Conservation (phyloP, 2,888 invertebrate species). For the Colostygia pectinataria region DNA sequence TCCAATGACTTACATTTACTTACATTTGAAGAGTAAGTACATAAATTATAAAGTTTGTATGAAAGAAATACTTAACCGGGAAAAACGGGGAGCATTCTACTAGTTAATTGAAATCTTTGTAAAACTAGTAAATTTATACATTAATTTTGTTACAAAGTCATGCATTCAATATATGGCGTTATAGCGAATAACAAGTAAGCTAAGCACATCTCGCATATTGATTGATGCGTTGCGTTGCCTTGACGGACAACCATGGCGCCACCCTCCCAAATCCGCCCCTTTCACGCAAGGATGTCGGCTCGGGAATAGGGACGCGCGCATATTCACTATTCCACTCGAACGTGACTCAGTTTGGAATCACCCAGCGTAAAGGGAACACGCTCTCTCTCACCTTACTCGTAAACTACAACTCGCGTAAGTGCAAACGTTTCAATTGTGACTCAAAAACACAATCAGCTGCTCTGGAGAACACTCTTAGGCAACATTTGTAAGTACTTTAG, state of each 20-base stretch:
- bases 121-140: conserved; percentile 2
- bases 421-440: conserved; percentile 45
- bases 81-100: too few relatives aligned
- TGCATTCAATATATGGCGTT: conserved; percentile 34
- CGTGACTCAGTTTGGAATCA: conserved; percentile 63
- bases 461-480: conserved; percentile 67
- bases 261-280: conserved; percentile 76
- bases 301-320: conserved; percentile 81
- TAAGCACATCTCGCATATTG: conserved; percentile 79
- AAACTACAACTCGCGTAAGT: conserved; percentile 55
- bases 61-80: too few relatives aligned
- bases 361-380: conserved; percentile 62
- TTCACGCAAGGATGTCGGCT: conserved; percentile 68
- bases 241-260: conserved; percentile 72
- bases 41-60: too few relatives aligned
- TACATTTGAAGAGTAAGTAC: too few relatives aligned
- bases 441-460: conserved; percentile 49
- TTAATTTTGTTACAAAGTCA: conserved; percentile 9
- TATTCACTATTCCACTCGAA: conserved; percentile 56
- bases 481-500: conserved; percentile 66
- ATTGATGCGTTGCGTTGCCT: conserved; percentile 75
- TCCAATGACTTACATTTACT: too few relatives aligned
- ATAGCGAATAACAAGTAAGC: conserved; percentile 57
- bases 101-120: too few relatives aligned
- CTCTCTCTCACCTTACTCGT: conserved; percentile 37